Base-by-base conservation (phyloP, 2,113 vertebrate species). In the human (Homo sapiens) region DNA sequence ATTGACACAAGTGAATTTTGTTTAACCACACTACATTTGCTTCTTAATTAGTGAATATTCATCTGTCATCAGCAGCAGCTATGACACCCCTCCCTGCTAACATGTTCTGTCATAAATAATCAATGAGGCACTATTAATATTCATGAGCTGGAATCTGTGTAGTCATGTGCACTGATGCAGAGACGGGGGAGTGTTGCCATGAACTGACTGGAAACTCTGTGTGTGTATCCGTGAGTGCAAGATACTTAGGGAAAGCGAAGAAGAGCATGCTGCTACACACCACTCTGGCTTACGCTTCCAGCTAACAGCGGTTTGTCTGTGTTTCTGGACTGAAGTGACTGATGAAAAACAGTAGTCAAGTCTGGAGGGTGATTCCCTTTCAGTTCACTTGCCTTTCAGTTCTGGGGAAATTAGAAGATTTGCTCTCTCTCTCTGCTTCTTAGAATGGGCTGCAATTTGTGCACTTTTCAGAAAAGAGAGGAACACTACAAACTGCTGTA, bases 371-470 rank as follows among this genome's bases (percentile, higher is more conserved):
- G 98, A 99, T 99, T 99, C 99, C 98, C 99, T 98, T 99, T 99
- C 99, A 99, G 98, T 98, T 98, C 99, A 95, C 98, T 99, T 99
- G 97, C 99, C 98, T 98, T 98, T 98, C 98, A 97, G 98, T 99
- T 98, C 97, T 99, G 99, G 99, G 99, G 98, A 99, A 98, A 99
- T 98, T 98, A 98, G 99, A 99, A 99, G 99, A 98, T 98, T 98
- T 98, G 98, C 97, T 98, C 98, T 98, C 98, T 96, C 95, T 98
- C 93, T 98, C 98, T 98, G 98, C 99, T 98, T 98, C 98, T 98
- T 99, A 99, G 99, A 98, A 99, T 99, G 99, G 99, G 99, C 99
- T 99, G 99, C 99, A 99, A 99, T 99, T 99, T 99, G 98, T 99
- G 99, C 99, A 99, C 99, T 99, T 99, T 99, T 98, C 99, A 99